Evolutionary conservation across 2,797 vertebrate genomes (phyloP), one percentile per base, ranked within the genome.

Genomic region (Crypturellus tataupa): DNA sequence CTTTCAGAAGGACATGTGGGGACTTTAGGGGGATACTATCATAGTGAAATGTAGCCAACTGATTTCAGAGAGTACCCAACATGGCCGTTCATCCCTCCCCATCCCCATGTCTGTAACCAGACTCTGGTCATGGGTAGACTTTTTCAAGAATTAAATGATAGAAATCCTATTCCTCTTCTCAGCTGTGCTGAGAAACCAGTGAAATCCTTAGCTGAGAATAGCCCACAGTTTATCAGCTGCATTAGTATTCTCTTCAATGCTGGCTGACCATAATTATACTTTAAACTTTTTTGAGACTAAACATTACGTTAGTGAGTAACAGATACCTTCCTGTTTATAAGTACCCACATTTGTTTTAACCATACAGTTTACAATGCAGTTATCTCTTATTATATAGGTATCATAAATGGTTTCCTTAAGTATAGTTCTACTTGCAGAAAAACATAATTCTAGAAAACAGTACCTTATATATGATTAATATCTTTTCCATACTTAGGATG

Each of bases 401-500:
- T 27, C 10, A 14, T 14, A 40, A 80, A 37, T 9, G 9, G 4
- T 42, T 44, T n/a, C 59, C 6, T 39, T 31, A 2, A 0, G 6
- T 5, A 14, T 4, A 73, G 13, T 33, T 63, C 3, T 64, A 29
- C 76, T 72, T 82, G 35, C 17, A 63, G 56, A 63, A 72, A 59
- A 80, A 47, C 14, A 5, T 2, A 4, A 29, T 64, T 42, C 44
- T 21, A 60, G 27, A 44, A 59, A 70, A 69, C 6, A 17, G 21
- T 46, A 8, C 33, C 46, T 18, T 27, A 23, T 6, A 4, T 6
- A 2, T 3, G 7, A 53, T 16, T 60, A 53, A 46, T 4, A 4
- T 21, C 14, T 3, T 47, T 40, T 20, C 29, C 44, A 3, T 3
- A 2, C 21, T 16, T 5, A 3, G 18, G 67, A 35, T 3, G 6